Percentiles rank a stretch among this genome's conserved stretches.
These are phyloP conservation scores for Aphrophora alni DNA, from an alignment of 2,888 invertebrate species.

Conservation along the genomic window DNA sequence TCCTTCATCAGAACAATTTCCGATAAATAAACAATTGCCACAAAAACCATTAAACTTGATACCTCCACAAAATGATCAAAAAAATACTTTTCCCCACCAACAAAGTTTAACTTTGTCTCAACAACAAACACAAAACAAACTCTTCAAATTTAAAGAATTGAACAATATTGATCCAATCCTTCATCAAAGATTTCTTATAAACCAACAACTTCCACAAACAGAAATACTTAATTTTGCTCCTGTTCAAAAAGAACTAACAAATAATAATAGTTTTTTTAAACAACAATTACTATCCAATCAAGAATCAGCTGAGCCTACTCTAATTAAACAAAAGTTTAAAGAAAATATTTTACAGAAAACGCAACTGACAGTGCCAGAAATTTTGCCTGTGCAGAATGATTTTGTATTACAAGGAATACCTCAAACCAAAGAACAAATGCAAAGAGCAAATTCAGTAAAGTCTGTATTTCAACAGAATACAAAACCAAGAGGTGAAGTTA, in stretches of 20 bases:
- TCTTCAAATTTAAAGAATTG: neutral
- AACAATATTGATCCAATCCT: neutral
- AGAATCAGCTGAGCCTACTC: neutral
- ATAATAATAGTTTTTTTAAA: neutral
- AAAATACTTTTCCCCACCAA: too few species aligned
- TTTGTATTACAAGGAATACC: neutral
- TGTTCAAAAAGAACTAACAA: neutral
- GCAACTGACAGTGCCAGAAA: too few species aligned
- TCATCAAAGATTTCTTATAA: neutral
- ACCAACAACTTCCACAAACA: neutral
- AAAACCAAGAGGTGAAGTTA: too few species aligned
- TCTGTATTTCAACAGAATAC: too few species aligned
- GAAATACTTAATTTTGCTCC: neutral
- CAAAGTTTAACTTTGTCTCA: neutral
- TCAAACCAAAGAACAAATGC: neutral
- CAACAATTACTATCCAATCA: neutral
- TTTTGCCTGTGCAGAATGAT: neutral
- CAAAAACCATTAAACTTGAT: neutral
- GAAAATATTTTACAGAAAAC: neutral
- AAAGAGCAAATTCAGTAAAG: too few species aligned
- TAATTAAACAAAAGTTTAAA: neutral
- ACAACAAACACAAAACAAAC: neutral
- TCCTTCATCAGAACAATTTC: neutral
- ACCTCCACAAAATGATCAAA: too few species aligned
- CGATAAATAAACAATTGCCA: neutral